A percentile compares a stretch with the other conserved stretches of the same genome.
phyloP scores from a whole-genome alignment of 2,797 vertebrate genomes.

The Taeniopygia guttata region DNA sequence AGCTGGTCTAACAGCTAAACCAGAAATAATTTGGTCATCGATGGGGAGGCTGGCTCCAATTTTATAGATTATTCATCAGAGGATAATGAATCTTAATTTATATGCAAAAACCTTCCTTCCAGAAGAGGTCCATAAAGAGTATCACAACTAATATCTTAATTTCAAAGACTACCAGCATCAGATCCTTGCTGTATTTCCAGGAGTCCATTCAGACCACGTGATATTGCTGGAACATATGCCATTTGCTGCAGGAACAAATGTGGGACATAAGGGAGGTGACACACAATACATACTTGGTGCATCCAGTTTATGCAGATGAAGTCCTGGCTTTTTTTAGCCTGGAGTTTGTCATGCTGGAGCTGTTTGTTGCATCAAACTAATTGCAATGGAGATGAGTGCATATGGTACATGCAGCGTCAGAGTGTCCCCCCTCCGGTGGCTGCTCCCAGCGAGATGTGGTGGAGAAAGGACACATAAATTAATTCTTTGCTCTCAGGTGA shows the following conservation, averaged over 20 bases:
- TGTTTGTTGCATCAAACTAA: neutral
- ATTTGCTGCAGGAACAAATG: conserved; percentile 31
- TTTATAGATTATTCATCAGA: neutral
- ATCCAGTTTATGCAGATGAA: conserved; percentile 9
- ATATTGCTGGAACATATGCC: neutral
- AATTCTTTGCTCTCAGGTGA: neutral
- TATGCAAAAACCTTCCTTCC: neutral
- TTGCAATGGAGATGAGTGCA: neutral
- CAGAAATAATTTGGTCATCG: neutral
- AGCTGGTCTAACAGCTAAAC: neutral
- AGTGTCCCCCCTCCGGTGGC: neutral
- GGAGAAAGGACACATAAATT: neutral
- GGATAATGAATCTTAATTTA: neutral
- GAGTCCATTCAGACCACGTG: accelerated
- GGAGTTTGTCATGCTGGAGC: neutral
- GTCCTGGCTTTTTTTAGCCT: conserved; percentile 27
- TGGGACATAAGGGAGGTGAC: conserved; percentile 10
- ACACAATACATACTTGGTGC: neutral
- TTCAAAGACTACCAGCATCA: neutral
- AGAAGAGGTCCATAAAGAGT: neutral
- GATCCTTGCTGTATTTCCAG: neutral
- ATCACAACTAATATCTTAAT: neutral
- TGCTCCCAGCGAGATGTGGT: neutral
- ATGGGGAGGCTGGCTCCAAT: neutral
- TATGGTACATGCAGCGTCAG: accelerated